Percentiles rank a stretch among this genome's conserved stretches.
Conservation (phyloP, 2,113 vertebrate genomes). For the Fukomys damarensis region DNA sequence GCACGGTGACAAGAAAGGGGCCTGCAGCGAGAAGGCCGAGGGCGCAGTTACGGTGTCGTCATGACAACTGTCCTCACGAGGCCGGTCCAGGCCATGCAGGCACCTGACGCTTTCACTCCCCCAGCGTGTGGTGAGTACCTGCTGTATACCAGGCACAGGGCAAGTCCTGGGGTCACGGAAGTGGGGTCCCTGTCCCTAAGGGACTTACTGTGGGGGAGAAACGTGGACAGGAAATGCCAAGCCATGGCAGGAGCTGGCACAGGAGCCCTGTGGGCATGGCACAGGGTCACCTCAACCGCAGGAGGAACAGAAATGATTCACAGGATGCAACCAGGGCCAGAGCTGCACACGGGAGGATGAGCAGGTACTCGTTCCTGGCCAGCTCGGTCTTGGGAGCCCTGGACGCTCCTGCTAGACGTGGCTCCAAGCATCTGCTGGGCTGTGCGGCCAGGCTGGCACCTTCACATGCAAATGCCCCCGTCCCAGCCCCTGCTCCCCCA, state of each 20-base stretch:
- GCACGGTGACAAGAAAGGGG: slow-evolving; percentile 86
- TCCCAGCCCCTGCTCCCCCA: neutral
- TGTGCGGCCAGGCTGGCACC: neutral
- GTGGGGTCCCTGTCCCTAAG: neutral
- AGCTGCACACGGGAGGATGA: neutral
- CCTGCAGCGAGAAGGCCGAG: slow-evolving; percentile 83
- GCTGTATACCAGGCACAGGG: neutral
- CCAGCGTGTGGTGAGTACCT: neutral
- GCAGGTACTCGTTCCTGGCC: neutral
- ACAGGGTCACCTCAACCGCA: neutral
- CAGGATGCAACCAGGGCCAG: neutral
- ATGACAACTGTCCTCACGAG: neutral
- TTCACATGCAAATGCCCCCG: neutral
- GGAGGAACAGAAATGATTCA: neutral
- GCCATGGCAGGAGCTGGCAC: neutral
- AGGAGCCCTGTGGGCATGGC: neutral
- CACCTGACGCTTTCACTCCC: neutral
- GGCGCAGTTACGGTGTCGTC: neutral
- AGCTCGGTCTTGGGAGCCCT: accelerated
- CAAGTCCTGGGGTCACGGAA: neutral
- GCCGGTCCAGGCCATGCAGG: too few species aligned
- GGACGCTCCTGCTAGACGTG: neutral
- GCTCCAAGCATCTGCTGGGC: neutral
- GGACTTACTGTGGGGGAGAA: neutral
- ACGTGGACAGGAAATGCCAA: neutral